A percentile compares a stretch with the other conserved stretches of the same genome.
These are phyloP conservation scores for Tillus elongatus DNA, from an alignment of 2,888 invertebrate genomes.

Conservation along the genomic window DNA sequence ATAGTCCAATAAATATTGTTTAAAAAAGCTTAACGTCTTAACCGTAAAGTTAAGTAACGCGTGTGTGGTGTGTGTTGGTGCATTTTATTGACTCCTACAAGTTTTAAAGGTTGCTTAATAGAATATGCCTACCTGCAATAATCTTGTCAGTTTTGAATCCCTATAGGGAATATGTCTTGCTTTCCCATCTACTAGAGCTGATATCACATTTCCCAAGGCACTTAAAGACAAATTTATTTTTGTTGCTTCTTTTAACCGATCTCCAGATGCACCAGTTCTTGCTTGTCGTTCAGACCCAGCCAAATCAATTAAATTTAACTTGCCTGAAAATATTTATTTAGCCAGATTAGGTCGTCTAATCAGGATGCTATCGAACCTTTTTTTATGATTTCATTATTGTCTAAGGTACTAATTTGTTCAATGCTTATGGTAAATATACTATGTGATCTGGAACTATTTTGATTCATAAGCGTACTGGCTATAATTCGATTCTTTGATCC, in stretches of 20 bases:
- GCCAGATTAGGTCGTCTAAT: not conserved
- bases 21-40: too few relatives aligned
- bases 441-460: constrained; percentile 76
- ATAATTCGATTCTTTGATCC: constrained; percentile 75
- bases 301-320: constrained; percentile 79
- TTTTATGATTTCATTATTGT: constrained; percentile 36
- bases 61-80: too few relatives aligned
- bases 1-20: too few relatives aligned
- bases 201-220: constrained; percentile 83
- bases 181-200: constrained; percentile 74
- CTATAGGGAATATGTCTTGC: constrained; percentile 73
- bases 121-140: constrained; percentile 51
- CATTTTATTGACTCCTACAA: too few relatives aligned
- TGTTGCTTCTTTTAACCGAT: constrained; percentile 77
- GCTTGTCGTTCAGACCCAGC: constrained; percentile 82
- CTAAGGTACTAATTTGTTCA: constrained; percentile 60
- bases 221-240: constrained; percentile 83
- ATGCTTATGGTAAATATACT: constrained; percentile 79
- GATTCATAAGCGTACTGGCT: constrained; percentile 84
- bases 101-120: too few relatives aligned
- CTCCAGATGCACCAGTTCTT: constrained; percentile 77
- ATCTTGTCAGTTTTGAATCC: constrained; percentile 75
- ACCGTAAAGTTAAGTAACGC: too few relatives aligned
- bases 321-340: constrained; percentile 41
- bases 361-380: too few relatives aligned